A percentile compares a stretch with the other conserved stretches of the same genome.
Evolutionary conservation across 2,888 invertebrate species (phyloP).

Genomic region (Sycophila texana): DNA sequence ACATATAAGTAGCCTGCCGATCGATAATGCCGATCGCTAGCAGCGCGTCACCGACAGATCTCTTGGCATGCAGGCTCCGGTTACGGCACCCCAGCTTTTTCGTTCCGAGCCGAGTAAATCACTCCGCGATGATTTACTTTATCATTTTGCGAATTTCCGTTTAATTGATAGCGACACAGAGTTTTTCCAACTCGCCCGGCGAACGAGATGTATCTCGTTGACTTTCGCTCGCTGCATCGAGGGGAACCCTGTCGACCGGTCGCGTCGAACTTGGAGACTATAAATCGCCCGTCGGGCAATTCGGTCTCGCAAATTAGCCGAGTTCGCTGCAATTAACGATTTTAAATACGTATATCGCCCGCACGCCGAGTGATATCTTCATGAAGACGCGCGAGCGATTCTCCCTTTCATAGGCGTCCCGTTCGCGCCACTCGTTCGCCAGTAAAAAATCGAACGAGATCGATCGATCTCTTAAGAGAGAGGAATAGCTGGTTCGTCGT

Average conservation of each 20-base stretch:
- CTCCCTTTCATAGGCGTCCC: constrained; percentile 26
- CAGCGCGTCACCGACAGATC: constrained; percentile 11
- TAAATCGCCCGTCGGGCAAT: constrained; percentile 42
- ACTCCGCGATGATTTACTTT: constrained; percentile 37
- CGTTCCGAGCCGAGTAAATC: not conserved
- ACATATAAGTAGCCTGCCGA: constrained; percentile 30
- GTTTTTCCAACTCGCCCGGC: not conserved
- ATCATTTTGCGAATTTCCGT: constrained; percentile 16
- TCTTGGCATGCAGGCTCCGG: not conserved
- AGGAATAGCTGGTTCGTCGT: constrained; percentile 35
- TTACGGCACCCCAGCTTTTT: constrained; percentile 1
- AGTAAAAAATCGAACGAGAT: constrained; percentile 27
- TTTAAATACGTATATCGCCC: constrained; percentile 42
- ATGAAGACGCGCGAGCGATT: constrained; percentile 5
- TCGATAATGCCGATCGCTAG: constrained; percentile 37
- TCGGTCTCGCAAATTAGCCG: constrained; percentile 55
- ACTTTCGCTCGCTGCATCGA: not conserved
- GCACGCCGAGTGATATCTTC: constrained; percentile 47
- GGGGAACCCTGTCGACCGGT: not conserved
- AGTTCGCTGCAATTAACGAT: constrained; percentile 50
- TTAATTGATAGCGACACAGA: not conserved
- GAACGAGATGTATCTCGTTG: not conserved
- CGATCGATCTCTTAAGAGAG: constrained; percentile 39
- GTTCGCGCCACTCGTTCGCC: constrained; percentile 2
- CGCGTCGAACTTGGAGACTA: constrained; percentile 17